A percentile compares a stretch with the other conserved stretches of the same genome.
Evolutionary conservation across 23 tunicate genomes (phyloP).

Genomic region (Corella eumyota): DNA sequence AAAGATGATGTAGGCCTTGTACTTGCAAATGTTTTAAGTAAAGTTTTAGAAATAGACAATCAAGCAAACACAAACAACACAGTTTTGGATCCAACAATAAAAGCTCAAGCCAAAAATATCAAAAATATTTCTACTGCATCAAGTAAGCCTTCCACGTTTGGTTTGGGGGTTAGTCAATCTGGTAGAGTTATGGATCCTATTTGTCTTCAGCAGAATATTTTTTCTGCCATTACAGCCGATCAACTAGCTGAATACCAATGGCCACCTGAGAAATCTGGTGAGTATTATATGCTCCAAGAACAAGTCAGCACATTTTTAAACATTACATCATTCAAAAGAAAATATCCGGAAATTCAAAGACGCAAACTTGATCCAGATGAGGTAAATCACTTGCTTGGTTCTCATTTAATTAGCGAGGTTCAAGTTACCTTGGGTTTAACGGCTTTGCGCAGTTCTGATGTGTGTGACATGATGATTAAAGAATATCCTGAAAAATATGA

Average conservation of each 20-base stretch:
- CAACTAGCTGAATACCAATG: slow-evolving; percentile 81
- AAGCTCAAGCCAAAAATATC: too few species aligned
- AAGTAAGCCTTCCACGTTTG: too few species aligned
- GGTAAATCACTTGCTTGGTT: slow-evolving; percentile 52
- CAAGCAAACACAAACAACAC: too few species aligned
- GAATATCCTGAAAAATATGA: slow-evolving; percentile 86
- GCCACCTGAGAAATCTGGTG: slow-evolving; percentile 63
- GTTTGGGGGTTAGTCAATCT: slow-evolving; percentile 30
- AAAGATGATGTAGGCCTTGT: too few species aligned
- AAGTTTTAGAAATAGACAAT: too few species aligned
- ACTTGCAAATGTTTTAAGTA: too few species aligned
- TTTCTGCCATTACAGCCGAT: slow-evolving; percentile 51
- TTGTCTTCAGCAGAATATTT: slow-evolving; percentile 54
- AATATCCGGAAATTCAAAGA: slow-evolving; percentile 87
- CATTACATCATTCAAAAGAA: slow-evolving; percentile 85
- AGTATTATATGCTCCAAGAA: slow-evolving; percentile 84
- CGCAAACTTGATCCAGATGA: slow-evolving; percentile 69
- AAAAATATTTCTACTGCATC: too few species aligned
- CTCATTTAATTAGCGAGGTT: slow-evolving; percentile 58
- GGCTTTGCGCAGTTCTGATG: slow-evolving; percentile 79
- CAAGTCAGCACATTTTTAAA: slow-evolving; percentile 74
- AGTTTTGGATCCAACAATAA: too few species aligned
- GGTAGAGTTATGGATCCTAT: slow-evolving; percentile 64
- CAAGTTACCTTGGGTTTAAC: slow-evolving; percentile 79
- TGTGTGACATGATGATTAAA: slow-evolving; percentile 83